Evolutionary conservation across 2,113 vertebrate genomes (phyloP).

Genomic region (Tyrannus savana): DNA sequence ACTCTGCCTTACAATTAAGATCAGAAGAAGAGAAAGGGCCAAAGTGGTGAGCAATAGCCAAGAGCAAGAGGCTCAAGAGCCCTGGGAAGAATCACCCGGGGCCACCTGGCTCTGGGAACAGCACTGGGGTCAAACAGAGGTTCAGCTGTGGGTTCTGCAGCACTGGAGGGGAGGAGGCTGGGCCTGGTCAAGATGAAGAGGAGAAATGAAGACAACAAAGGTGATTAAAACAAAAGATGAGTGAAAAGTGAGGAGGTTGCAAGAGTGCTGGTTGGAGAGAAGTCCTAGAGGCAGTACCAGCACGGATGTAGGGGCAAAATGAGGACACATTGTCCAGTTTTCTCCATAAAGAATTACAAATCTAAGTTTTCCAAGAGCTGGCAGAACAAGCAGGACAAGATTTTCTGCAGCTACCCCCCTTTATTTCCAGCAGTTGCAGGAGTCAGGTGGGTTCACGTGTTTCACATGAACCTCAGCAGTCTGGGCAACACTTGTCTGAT

Average conservation of each 20-base stretch:
- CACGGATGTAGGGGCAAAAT: neutral
- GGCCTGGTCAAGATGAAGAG: neutral
- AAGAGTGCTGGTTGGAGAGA: neutral
- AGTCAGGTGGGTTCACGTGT: neutral
- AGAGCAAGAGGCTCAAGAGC: neutral
- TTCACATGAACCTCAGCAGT: neutral
- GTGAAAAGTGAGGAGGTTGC: neutral
- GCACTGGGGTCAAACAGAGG: neutral
- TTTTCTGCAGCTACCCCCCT: neutral
- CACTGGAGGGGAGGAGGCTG: neutral
- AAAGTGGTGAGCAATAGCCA: neutral
- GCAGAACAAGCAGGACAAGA: neutral
- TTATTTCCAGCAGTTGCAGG: neutral
- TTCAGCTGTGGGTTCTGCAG: neutral
- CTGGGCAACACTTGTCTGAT: neutral
- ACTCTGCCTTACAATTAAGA: neutral
- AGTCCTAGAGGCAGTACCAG: neutral
- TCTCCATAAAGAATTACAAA: neutral
- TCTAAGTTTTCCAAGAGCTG: neutral
- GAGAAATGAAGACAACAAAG: neutral
- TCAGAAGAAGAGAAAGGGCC: neutral
- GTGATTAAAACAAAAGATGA: rapidly evolving
- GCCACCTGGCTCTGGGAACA: neutral
- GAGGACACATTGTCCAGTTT: neutral
- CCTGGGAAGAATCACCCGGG: rapidly evolving